A percentile compares a stretch with the other conserved stretches of the same genome.
Evolutionary conservation across 2,888 invertebrate genomes (phyloP).

Genomic region (Ferrisia virgata): DNA sequence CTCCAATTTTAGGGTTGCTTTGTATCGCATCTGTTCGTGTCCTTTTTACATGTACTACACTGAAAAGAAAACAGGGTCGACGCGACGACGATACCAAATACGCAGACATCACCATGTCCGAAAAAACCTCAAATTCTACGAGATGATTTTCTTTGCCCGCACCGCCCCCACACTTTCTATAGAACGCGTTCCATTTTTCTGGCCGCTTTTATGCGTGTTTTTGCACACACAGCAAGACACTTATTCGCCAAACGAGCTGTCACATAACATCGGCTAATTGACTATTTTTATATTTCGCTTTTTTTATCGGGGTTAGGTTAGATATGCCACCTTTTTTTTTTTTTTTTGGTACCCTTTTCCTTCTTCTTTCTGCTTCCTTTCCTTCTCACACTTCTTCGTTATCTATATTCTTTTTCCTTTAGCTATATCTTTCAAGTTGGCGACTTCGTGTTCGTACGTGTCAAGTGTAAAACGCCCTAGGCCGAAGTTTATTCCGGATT

Average conservation of each 20-base stretch:
- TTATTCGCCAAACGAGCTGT: constrained; percentile 6
- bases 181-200: not conserved
- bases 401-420: too few relatives aligned
- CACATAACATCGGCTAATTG: constrained; percentile 19
- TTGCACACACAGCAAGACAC: not conserved
- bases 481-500: not conserved
- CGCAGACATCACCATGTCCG: constrained; percentile 1
- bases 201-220: not conserved
- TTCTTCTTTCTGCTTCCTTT: not conserved
- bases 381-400: not conserved
- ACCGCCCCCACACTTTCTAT: not conserved
- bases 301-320: not conserved
- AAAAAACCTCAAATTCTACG: constrained; percentile 20
- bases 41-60: constrained; percentile 24
- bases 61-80: not conserved
- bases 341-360: not conserved
- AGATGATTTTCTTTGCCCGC: not conserved
- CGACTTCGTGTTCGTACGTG: too few relatives aligned
- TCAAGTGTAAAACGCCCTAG: too few relatives aligned
- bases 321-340: not conserved
- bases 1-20: constrained; percentile 37
- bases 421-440: too few relatives aligned
- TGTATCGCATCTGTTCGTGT: constrained; percentile 31
- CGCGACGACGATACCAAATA: not conserved
- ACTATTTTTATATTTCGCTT: constrained; percentile 18